Evolutionary conservation across 2,797 vertebrate genomes (phyloP).

Genomic region (Chelon auratus): DNA sequence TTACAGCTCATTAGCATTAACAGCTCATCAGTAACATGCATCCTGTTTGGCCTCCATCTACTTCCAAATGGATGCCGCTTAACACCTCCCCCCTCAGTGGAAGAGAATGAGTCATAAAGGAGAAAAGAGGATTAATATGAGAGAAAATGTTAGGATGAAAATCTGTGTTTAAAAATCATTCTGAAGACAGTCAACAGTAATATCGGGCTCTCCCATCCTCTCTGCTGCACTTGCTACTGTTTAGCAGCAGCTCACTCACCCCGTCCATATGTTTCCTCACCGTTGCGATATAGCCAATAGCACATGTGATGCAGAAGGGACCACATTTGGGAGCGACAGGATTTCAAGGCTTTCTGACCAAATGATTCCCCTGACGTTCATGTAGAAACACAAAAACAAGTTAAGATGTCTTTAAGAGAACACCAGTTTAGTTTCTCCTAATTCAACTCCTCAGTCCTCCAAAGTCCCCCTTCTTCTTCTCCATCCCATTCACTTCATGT

Average conservation of each 20-base stretch:
- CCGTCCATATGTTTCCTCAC: conserved; percentile 60
- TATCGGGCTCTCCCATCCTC: conserved; percentile 49
- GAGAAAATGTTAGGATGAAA: background rate
- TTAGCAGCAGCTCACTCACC: conserved; percentile 69
- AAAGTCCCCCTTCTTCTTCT: conserved; percentile 50
- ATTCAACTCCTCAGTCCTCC: conserved; percentile 3
- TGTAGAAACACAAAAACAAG: background rate
- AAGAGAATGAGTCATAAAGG: conserved; percentile 57
- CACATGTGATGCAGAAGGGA: conserved; percentile 64
- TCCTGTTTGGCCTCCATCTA: conserved; percentile 54
- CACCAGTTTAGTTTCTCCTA: background rate
- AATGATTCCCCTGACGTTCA: background rate
- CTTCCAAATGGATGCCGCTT: conserved; percentile 58
- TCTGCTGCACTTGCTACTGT: conserved; percentile 70
- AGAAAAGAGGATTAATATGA: conserved; percentile 49
- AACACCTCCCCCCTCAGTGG: conserved; percentile 28
- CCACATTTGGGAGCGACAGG: conserved; percentile 6
- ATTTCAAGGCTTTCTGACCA: background rate
- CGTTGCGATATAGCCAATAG: conserved; percentile 68
- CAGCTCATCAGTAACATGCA: conserved; percentile 55
- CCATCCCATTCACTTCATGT: conserved; percentile 69
- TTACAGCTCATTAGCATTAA: conserved; percentile 62
- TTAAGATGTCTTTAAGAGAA: background rate
- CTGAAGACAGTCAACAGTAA: conserved; percentile 17
- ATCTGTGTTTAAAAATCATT: conserved; percentile 8